phyloP scores from a whole-genome alignment of 2,888 invertebrate genomes.

The Ophion slaviceki region DNA sequence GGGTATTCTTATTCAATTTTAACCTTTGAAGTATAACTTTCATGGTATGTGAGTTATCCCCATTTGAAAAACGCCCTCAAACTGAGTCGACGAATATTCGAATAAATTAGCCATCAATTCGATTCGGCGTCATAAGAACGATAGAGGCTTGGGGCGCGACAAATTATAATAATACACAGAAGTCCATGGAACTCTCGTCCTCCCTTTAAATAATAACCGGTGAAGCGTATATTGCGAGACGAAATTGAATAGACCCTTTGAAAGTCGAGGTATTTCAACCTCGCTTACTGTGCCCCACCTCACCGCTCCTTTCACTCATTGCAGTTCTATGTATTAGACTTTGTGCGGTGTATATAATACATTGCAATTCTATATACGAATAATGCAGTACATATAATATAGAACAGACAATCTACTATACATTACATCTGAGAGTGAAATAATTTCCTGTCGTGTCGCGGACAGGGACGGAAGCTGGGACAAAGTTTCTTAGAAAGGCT shows the following conservation, averaged over 20 bases:
- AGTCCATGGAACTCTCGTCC: conserved; percentile 60
- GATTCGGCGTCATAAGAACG: conserved; percentile 41
- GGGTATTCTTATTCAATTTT: neutral
- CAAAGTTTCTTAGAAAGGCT: conserved; percentile 80
- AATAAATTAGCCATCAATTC: conserved; percentile 49
- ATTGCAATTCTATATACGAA: conserved; percentile 38
- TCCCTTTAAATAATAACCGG: conserved; percentile 66
- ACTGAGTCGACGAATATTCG: conserved; percentile 1
- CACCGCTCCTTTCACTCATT: conserved; percentile 57
- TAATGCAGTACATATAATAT: conserved; percentile 43
- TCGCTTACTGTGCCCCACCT: conserved; percentile 40
- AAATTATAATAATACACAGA: conserved; percentile 58
- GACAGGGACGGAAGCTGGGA: conserved; percentile 73
- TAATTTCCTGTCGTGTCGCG: conserved; percentile 81
- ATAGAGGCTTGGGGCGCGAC: conserved; percentile 60
- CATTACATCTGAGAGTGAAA: conserved; percentile 70
- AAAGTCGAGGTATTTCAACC: conserved; percentile 64
- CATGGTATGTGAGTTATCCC: neutral
- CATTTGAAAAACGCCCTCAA: neutral
- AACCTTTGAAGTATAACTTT: neutral
- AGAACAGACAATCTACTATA: conserved; percentile 57
- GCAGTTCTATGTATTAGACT: conserved; percentile 55
- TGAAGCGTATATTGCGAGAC: conserved; percentile 67
- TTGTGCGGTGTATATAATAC: conserved; percentile 52
- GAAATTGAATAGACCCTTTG: conserved; percentile 67